Evolutionary conservation across 2,113 vertebrate species (phyloP), one percentile per base, ranked within the genome.

Genomic region (Hucho hucho): DNA sequence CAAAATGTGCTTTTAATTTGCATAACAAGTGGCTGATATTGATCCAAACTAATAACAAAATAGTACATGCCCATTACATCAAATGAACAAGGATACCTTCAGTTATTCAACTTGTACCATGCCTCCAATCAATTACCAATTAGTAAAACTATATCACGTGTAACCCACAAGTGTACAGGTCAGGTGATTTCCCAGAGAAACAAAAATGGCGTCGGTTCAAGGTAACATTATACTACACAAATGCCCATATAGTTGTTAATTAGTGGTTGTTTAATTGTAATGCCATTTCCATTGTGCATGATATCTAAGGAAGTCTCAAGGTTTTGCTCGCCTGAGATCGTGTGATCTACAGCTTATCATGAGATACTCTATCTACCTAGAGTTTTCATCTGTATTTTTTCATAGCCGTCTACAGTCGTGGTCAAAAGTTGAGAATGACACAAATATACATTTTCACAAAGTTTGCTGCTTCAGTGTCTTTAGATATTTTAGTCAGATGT

Each of bases 181-280:
- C n/a, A 64, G 13, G 6, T 32, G 28, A 6, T 56, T 12, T 14
- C 12, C 6, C 0, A 0, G 26, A 4, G 5, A 53, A 20, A 4
- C 32, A 75, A 22, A 77, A n/a, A 91, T 90, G 89, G 76, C 82
- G 0, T 81, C 86, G 0, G 18, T 65, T 14, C 24, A 72, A 81
- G 89, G 89, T 91, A 83, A 85, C 4, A 22, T 5, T n/a, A 59
- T 0, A 5, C 4, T 5, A 65, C 28, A 47, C 25, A 26, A 25
- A 29, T 24, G 24, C 3, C 16, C 1, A 65, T 13, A 12, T n/a
- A 64, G 16, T 3, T 65, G 22, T 32, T 32, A 1, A 32, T 32
- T 32, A 32, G 32, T 32, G 32, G 32, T 32, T 32, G 32, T 61
- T 20, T 56, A 22, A 24, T 61, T 61, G 1, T 61, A 22, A 61